Percentiles rank a stretch among this genome's conserved stretches.
These are phyloP conservation scores for Sabellastarte sp. DNA, from an alignment of 2,888 invertebrate genomes.

Conservation along the genomic window DNA sequence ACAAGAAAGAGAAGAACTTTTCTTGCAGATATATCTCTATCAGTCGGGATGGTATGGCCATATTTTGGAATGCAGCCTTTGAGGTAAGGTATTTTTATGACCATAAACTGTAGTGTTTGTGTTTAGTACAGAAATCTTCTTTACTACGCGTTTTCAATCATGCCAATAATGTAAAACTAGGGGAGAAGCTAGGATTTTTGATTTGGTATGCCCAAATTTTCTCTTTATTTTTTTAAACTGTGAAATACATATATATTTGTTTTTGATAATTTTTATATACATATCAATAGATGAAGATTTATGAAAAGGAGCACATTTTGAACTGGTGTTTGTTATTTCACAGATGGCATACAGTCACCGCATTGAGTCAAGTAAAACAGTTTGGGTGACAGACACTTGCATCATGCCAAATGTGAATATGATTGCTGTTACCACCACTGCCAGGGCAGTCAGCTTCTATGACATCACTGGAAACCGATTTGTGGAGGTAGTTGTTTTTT, in stretches of 20 bases:
- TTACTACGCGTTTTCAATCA: neutral
- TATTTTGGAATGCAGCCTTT: constrained; percentile 76
- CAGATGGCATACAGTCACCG: constrained; percentile 9
- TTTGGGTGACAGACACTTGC: constrained; percentile 73
- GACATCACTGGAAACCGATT: constrained; percentile 70
- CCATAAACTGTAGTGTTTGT: neutral
- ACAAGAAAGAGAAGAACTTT: neutral
- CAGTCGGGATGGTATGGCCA: constrained; percentile 75
- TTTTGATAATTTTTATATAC: too few relatives aligned
- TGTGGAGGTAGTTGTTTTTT: too few relatives aligned
- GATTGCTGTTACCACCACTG: constrained; percentile 75
- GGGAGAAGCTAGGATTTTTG: too few relatives aligned
- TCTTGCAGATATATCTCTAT: constrained; percentile 71
- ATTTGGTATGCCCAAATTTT: too few relatives aligned
- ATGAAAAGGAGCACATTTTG: too few relatives aligned
- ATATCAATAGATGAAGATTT: too few relatives aligned
- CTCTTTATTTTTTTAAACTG: too few relatives aligned
- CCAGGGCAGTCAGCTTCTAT: constrained; percentile 75
- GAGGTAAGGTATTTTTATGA: too few relatives aligned
- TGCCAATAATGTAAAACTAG: too few relatives aligned
- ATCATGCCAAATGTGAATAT: constrained; percentile 76
- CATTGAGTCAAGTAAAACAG: constrained; percentile 55
- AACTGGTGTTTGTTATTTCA: constrained; percentile 17
- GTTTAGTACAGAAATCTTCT: constrained; percentile 17
- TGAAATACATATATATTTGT: too few relatives aligned